Evolutionary conservation across 2,113 vertebrate species (phyloP), one percentile per base, ranked within the genome.

Genomic region (Ctenomys sociabilis): DNA sequence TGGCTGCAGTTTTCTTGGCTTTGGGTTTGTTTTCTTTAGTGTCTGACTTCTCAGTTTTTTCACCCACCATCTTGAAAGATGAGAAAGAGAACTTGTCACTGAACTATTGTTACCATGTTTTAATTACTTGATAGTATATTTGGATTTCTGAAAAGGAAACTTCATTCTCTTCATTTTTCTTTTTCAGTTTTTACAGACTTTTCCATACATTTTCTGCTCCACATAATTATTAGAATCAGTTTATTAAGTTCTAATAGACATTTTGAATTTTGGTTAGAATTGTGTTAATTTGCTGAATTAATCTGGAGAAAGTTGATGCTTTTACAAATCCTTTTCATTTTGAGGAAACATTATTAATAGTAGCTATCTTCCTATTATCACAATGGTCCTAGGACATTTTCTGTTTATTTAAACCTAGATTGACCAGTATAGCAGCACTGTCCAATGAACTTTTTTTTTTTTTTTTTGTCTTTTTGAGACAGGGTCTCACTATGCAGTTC

Each of bases 261-360:
- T 85, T 95, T 95, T 35, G 75, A 81, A 86, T 89, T 94, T 91
- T 96, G 12, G 68, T 75, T 81, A 66, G 37, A 32, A 81, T 84
- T 73, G 19, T 63, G 88, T 75, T 94, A 66, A 80, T 64, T 90
- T 95, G 30, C 78, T 89, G 88, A 95, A 89, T 90, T 77, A 88
- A 68, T 83, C 81, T 86, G 83, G 72, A 64, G 52, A 72, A 93
- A 90, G 72, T 49, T 63, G 52, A 7, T 11, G 40, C 73, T 95
- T 92, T 95, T 95, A 88, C 30, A 70, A 68, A 21, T 84, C 35
- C 88, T 82, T 61, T 24, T 19, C 12, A 17, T 88, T 95, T 92
- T 90, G 52, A 96, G 57, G 61, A 82, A 81, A 72, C 37, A 52
- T 72, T 88, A 68, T 91, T 91, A 82, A 3, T 70, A 77, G 59